Evolutionary conservation across 2,113 vertebrate species (phyloP).

Genomic region (Calidris pygmaea): DNA sequence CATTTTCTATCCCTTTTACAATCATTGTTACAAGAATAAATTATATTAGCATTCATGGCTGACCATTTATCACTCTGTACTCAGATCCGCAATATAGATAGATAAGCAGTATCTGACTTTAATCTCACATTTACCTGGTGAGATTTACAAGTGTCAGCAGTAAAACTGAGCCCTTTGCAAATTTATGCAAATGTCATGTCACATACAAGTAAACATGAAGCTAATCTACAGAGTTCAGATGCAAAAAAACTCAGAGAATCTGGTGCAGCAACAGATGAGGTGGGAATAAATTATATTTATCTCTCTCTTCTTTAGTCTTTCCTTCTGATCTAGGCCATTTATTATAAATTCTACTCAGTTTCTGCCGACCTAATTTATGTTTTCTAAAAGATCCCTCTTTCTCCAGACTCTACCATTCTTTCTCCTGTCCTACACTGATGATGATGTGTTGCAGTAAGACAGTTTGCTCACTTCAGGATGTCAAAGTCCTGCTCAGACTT

Average conservation of each 20-base stretch:
- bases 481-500: not conserved
- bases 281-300: not conserved
- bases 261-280: not conserved
- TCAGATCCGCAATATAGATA: not conserved
- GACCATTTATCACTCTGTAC: not conserved
- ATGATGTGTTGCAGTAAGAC: not conserved
- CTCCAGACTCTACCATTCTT: not conserved
- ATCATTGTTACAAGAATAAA: not conserved
- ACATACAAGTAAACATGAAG: not conserved
- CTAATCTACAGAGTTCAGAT: not conserved
- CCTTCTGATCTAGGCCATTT: not conserved
- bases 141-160: not conserved
- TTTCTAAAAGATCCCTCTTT: not conserved
- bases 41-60: not conserved
- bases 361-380: not conserved
- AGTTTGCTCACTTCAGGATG: not conserved
- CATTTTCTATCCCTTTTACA: not conserved
- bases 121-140: not conserved
- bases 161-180: not conserved
- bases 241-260: not conserved
- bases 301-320: not conserved
- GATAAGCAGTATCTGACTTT: not conserved
- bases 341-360: not conserved
- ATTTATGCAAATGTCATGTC: not conserved
- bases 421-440: not conserved